Evolutionary conservation across 2,797 vertebrate genomes (phyloP).

Genomic region (Acrossocheilus fasciatus): DNA sequence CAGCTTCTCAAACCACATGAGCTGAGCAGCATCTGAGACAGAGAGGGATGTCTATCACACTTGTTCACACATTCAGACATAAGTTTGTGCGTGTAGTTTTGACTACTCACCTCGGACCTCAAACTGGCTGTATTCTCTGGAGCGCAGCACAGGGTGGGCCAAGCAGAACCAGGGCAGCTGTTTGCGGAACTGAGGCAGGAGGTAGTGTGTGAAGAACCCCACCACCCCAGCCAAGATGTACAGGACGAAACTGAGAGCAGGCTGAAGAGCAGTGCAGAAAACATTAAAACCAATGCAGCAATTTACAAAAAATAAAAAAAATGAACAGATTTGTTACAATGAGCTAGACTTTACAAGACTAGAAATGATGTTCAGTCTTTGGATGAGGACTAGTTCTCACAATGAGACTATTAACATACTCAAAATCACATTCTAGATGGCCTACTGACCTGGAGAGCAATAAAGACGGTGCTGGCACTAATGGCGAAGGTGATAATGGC

Average conservation of each 20-base stretch:
- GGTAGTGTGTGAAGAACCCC: slow-evolving; percentile 90
- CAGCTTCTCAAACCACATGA: slow-evolving; percentile 96
- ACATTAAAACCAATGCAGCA: background rate
- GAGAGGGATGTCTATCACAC: background rate
- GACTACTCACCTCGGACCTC: slow-evolving; percentile 88
- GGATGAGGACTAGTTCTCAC: background rate
- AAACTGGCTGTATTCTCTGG: slow-evolving; percentile 92
- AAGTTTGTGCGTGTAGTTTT: background rate
- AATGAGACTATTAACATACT: background rate
- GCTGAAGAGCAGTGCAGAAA: slow-evolving; percentile 70
- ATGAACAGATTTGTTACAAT: background rate
- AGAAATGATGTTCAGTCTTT: background rate
- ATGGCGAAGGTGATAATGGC: slow-evolving; percentile 91
- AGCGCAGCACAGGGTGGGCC: slow-evolving; percentile 89
- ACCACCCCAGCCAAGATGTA: slow-evolving; percentile 88
- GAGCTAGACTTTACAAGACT: background rate
- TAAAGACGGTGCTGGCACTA: slow-evolving; percentile 94
- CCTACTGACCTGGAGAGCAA: slow-evolving; percentile 87
- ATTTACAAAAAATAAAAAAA: background rate
- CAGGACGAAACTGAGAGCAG: slow-evolving; percentile 88
- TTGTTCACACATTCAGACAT: background rate
- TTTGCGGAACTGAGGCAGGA: slow-evolving; percentile 91
- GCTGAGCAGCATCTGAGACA: slow-evolving; percentile 85
- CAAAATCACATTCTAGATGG: background rate
- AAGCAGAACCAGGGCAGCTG: slow-evolving; percentile 94